These are phyloP conservation scores for Sialis fuliginosa DNA, from an alignment of 2,888 invertebrate genomes.

Conservation along the genomic window DNA sequence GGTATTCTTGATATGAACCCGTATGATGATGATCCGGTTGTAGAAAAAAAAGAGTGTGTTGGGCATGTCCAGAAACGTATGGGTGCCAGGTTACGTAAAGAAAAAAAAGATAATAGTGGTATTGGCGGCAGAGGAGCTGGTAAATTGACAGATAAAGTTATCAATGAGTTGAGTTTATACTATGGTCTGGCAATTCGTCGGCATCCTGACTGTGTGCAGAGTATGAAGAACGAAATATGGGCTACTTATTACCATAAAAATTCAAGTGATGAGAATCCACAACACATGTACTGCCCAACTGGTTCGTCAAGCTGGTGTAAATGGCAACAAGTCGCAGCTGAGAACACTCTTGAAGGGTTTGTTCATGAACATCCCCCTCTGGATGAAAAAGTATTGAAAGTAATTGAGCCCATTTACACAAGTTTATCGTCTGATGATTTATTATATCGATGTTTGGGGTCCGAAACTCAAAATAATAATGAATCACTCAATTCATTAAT, in stretches of 20 bases:
- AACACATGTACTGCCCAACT: conserved; percentile 14
- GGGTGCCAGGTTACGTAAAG: conserved; percentile 6
- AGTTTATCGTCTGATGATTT: background rate
- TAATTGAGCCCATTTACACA: background rate
- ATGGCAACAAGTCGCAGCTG: conserved; percentile 7
- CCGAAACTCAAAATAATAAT: conserved; percentile 9
- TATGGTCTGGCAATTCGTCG: conserved; percentile 16
- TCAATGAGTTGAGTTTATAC: too few species aligned
- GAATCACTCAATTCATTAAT: too few species aligned
- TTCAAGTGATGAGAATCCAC: conserved; percentile 16
- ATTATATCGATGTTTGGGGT: conserved; percentile 2
- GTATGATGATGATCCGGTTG: conserved; percentile 5
- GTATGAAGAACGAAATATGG: conserved; percentile 15
- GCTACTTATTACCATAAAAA: conserved; percentile 16
- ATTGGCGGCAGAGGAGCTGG: too few species aligned
- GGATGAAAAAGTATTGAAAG: background rate
- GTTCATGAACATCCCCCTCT: background rate
- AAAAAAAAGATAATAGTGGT: too few species aligned
- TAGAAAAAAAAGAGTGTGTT: conserved; percentile 8
- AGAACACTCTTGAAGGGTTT: background rate
- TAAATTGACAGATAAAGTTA: too few species aligned
- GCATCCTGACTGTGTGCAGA: conserved; percentile 13
- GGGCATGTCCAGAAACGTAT: conserved; percentile 9
- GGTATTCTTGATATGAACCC: conserved; percentile 8
- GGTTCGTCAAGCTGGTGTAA: conserved; percentile 10